Conservation (phyloP, 2,888 invertebrate species). For the Yponomeuta cagnagella region DNA sequence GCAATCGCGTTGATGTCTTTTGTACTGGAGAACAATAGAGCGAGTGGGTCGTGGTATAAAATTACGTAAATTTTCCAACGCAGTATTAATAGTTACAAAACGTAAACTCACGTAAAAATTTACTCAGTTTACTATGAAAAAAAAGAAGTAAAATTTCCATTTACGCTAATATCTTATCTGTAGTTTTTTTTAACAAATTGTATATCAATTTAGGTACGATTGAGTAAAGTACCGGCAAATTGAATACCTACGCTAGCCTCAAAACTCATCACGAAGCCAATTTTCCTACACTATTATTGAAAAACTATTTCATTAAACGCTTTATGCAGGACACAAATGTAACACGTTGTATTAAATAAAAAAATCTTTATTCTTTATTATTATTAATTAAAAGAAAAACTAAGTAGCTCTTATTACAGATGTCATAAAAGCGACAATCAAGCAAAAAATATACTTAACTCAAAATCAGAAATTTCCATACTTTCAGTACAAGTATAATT, state of each 20-base stretch:
- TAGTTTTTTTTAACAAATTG: too few species aligned
- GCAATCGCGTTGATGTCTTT: not conserved
- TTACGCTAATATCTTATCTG: too few species aligned
- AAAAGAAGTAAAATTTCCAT: too few species aligned
- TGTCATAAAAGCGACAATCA: not conserved
- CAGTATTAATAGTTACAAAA: too few species aligned
- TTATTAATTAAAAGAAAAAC: not conserved
- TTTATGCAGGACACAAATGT: not conserved
- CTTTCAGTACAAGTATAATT: not conserved
- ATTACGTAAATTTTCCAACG: too few species aligned
- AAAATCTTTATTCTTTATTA: too few species aligned
- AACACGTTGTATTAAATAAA: too few species aligned
- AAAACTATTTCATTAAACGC: not conserved
- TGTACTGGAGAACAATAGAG: not conserved
- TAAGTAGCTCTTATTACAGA: not conserved
- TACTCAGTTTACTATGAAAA: too few species aligned
- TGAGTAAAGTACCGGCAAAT: not conserved
- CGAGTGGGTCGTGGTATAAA: not conserved
- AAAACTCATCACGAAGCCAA: not conserved
- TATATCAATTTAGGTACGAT: too few species aligned
- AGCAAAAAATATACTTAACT: not conserved
- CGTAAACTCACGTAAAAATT: too few species aligned
- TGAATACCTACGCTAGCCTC: not conserved
- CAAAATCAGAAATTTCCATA: not conserved
- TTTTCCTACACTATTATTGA: not conserved